These are phyloP conservation scores for Rutilus rutilus DNA, from an alignment of 2,113 vertebrate species.

Conservation along the genomic window DNA sequence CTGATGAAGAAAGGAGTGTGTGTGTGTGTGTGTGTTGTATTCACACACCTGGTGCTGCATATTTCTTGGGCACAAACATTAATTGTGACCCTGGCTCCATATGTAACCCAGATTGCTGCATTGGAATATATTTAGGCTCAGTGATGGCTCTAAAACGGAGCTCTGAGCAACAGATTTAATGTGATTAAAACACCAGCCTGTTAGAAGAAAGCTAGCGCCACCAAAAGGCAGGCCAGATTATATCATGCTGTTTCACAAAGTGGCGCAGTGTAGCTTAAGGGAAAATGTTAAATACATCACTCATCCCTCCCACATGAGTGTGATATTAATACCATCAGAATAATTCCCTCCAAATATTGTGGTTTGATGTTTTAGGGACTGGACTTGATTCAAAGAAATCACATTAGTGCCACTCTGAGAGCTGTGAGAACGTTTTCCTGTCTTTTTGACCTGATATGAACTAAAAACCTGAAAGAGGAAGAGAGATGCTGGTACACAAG, in stretches of 20 bases:
- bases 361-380: conserved; percentile 70
- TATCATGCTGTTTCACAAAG: conserved; percentile 22
- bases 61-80: conserved; percentile 57
- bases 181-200: neutral
- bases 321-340: conserved; percentile 71
- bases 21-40: conserved; percentile 29
- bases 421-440: neutral
- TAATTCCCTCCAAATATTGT: conserved; percentile 70
- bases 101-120: conserved; percentile 67
- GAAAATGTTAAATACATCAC: conserved; percentile 73
- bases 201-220: conserved; percentile 66
- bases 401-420: conserved; percentile 18
- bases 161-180: conserved; percentile 31
- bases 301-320: conserved; percentile 70
- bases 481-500: conserved; percentile 2
- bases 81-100: conserved; percentile 59
- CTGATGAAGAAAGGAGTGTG: conserved; percentile 20
- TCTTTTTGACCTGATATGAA: neutral
- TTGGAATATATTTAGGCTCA: conserved; percentile 29
- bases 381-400: conserved; percentile 46
- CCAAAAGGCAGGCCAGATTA: conserved; percentile 59
- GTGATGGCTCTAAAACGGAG: neutral
- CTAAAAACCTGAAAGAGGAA: neutral
- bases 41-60: conserved; percentile 51
- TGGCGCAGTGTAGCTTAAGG: conserved; percentile 52